These are phyloP conservation scores for Albula goreensis DNA, from an alignment of 2,113 vertebrate genomes.

Conservation along the genomic window DNA sequence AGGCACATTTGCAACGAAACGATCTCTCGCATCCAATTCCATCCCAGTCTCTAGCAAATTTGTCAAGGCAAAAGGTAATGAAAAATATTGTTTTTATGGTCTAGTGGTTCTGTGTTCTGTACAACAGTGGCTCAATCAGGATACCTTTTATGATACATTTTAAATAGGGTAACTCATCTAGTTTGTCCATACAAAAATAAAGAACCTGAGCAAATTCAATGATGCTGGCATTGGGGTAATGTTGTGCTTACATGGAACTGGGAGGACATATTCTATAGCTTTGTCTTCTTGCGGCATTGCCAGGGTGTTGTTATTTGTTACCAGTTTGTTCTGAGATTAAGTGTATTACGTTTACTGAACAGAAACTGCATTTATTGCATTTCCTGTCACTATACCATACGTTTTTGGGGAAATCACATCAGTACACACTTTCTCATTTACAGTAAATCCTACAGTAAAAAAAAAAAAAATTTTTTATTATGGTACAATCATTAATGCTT, in stretches of 20 bases:
- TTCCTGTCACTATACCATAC: no score
- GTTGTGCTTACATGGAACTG: neutral
- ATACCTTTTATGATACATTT: neutral
- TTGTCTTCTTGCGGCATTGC: no score
- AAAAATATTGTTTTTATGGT: no score
- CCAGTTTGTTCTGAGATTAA: no score
- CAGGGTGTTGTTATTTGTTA: no score
- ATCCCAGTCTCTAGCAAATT: neutral
- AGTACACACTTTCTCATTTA: neutral
- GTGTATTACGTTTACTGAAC: no score
- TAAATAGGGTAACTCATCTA: neutral
- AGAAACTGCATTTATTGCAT: no score
- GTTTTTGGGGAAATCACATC: no score
- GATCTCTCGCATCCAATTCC: neutral
- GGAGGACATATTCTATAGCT: no score
- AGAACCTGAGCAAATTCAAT: neutral
- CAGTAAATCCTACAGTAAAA: no score
- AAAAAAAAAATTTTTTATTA: no score
- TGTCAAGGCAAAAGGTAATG: neutral
- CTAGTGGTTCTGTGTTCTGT: neutral
- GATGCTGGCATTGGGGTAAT: neutral
- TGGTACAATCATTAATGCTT: no score
- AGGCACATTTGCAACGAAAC: neutral
- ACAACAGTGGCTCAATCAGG: neutral
- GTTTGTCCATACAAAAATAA: neutral